These are phyloP conservation scores for Speoplatyrhinus poulsoni DNA, from an alignment of 2,113 vertebrate genomes.

Conservation along the genomic window DNA sequence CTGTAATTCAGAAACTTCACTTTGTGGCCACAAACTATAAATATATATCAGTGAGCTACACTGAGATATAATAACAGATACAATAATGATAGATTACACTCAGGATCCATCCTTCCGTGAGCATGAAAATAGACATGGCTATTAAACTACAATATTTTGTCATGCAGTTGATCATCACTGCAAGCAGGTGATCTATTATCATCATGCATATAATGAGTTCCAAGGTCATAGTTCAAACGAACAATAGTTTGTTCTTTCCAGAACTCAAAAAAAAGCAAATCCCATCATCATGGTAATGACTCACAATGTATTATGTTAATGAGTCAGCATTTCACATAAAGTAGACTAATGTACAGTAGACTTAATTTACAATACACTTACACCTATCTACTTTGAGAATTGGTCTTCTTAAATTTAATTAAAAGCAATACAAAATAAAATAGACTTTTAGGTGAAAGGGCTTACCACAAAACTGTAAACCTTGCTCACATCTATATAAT, in stretches of 20 bases:
- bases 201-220: slow-evolving; percentile 48
- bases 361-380: no score
- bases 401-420: no score
- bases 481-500: no score
- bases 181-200: slow-evolving; percentile 41
- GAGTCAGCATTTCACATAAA: no score
- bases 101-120: neutral
- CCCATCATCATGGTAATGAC: neutral
- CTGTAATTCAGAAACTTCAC: neutral
- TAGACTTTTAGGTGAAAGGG: no score
- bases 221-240: slow-evolving; percentile 50
- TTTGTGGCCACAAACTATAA: neutral
- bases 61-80: no score
- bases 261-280: slow-evolving; percentile 43
- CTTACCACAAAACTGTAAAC: no score
- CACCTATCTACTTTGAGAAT: no score
- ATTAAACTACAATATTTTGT: slow-evolving; percentile 37
- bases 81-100: slow-evolving; percentile 8
- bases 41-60: no score
- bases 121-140: neutral
- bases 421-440: no score
- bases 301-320: neutral
- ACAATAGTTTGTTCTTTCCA: slow-evolving; percentile 58
- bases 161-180: slow-evolving; percentile 39
- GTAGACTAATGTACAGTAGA: no score